phyloP scores from a whole-genome alignment of 2,113 vertebrate genomes.

The Heterochromis multidens region DNA sequence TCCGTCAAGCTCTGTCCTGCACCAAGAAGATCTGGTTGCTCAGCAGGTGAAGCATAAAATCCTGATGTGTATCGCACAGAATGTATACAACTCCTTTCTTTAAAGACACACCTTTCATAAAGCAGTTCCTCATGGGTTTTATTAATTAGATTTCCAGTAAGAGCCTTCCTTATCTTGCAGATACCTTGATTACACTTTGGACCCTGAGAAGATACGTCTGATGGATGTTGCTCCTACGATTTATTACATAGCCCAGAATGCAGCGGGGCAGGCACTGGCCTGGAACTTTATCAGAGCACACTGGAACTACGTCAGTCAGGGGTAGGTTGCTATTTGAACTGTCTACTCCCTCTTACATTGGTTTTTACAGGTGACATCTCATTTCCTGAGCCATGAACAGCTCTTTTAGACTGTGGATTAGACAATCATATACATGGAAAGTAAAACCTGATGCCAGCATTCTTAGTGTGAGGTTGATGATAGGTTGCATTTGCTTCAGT shows the following conservation, averaged over 20 bases:
- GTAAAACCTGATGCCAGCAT: neutral
- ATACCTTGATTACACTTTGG: conserved; percentile 83
- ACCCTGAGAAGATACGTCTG: conserved; percentile 80
- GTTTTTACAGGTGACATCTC: neutral
- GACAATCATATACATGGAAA: neutral
- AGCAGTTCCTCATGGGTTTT: neutral
- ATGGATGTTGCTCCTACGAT: conserved; percentile 82
- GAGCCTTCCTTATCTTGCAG: conserved; percentile 64
- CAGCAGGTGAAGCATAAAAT: conserved; percentile 75
- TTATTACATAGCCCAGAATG: conserved; percentile 76
- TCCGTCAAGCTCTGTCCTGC: conserved; percentile 82
- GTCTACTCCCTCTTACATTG: neutral
- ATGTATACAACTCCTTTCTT: neutral
- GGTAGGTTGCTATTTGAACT: conserved; percentile 73
- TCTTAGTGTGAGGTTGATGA: neutral
- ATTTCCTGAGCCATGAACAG: neutral
- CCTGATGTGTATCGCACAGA: neutral
- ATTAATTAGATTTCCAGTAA: neutral
- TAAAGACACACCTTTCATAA: neutral
- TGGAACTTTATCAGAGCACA: conserved; percentile 88
- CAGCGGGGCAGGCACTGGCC: conserved; percentile 81
- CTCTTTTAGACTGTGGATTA: neutral
- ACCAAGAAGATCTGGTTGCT: conserved; percentile 85
- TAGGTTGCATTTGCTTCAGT: neutral
- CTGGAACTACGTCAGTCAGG: conserved; percentile 74